These are phyloP conservation scores for Microtus montanus DNA, from an alignment of 2,113 vertebrate genomes.

Conservation along the genomic window DNA sequence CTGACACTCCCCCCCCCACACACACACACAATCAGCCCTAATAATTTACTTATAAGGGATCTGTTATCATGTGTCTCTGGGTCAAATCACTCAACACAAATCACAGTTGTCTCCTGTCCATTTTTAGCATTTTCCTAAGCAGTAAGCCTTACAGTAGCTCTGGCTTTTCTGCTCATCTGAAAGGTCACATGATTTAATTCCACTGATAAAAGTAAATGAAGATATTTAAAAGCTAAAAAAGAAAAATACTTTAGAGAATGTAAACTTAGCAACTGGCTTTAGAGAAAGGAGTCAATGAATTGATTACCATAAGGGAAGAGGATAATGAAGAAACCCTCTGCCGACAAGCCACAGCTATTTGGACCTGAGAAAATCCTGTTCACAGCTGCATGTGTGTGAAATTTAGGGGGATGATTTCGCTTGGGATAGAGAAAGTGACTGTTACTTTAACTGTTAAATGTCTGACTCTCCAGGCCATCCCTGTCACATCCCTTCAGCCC, in stretches of 20 bases:
- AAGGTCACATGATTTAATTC: background rate
- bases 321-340: conserved; percentile 25
- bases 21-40: background rate
- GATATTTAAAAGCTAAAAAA: conserved; percentile 48
- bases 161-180: conserved; percentile 20
- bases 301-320: conserved; percentile 29
- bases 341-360: conserved; percentile 9
- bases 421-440: conserved; percentile 27
- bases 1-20: background rate
- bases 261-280: conserved; percentile 40
- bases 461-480: background rate
- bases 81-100: background rate
- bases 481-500: background rate
- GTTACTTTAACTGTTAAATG: conserved; percentile 14
- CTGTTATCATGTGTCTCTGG: background rate
- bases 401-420: background rate
- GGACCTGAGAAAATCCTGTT: background rate
- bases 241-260: conserved; percentile 37
- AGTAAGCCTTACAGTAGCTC: conserved; percentile 36
- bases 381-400: background rate
- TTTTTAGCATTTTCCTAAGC: conserved; percentile 42
- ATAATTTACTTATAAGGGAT: background rate
- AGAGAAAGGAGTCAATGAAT: background rate
- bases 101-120: background rate
- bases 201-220: conserved; percentile 42